A percentile compares a stretch with the other conserved stretches of the same genome.
Evolutionary conservation across 2,888 invertebrate species (phyloP).

Genomic region (Eurytoma californica): DNA sequence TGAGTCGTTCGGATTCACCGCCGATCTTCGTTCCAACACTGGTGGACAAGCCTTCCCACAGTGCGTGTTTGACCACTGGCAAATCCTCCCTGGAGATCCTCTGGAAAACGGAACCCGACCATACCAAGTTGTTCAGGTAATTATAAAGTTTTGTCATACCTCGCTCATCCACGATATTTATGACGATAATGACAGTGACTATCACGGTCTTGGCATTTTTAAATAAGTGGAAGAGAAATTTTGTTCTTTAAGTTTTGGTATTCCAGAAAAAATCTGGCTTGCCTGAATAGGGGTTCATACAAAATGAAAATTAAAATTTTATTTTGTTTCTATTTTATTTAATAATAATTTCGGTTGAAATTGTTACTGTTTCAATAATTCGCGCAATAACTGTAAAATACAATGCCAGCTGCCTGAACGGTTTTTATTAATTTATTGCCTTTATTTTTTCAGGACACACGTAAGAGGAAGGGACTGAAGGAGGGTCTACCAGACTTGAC

Average conservation of each 20-base stretch:
- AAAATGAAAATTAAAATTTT: conserved; percentile 56
- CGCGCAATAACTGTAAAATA: background rate
- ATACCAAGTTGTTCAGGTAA: conserved; percentile 86
- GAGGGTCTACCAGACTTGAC: conserved; percentile 96
- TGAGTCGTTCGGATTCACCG: conserved; percentile 99
- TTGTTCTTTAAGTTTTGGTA: conserved; percentile 76
- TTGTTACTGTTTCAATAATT: too few relatives aligned
- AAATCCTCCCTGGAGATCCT: conserved; percentile 96
- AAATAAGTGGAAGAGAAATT: conserved; percentile 74
- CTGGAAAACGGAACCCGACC: conserved; percentile 86
- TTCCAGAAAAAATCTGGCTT: conserved; percentile 67
- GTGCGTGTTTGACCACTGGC: conserved; percentile 99
- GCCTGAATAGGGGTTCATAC: conserved; percentile 76
- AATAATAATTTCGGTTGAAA: too few relatives aligned
- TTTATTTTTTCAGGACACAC: conserved; percentile 83
- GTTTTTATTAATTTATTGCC: background rate
- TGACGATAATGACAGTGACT: conserved; percentile 68
- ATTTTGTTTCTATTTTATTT: background rate
- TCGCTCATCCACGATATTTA: conserved; percentile 65
- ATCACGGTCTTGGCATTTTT: conserved; percentile 67
- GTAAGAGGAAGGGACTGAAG: conserved; percentile 99
- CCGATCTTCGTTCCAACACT: conserved; percentile 97
- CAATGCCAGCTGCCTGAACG: background rate
- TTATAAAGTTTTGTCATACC: conserved; percentile 1
- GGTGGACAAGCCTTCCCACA: conserved; percentile 99